Percentiles rank a stretch among this genome's conserved stretches.
Evolutionary conservation across 2,888 invertebrate species (phyloP).

Genomic region (Pseudanteris insignis): DNA sequence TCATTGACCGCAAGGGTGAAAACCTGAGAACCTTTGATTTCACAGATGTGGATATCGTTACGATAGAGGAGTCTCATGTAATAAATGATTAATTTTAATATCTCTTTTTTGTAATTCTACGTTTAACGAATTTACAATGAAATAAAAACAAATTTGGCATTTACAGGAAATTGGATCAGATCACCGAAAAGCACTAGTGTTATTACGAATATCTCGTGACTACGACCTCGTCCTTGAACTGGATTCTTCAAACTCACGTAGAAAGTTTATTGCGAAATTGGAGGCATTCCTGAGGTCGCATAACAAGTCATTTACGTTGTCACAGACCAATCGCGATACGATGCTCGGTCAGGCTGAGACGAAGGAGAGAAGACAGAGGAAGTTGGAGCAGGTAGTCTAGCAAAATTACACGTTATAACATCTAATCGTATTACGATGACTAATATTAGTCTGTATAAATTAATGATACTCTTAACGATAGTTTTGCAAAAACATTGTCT

Average conservation of each 20-base stretch:
- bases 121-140: too few species aligned
- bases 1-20: conserved; percentile 91
- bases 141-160: too few species aligned
- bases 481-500: too few species aligned
- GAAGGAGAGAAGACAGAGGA: conserved; percentile 89
- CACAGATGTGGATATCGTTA: conserved; percentile 78
- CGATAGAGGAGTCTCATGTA: conserved; percentile 91
- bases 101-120: too few species aligned
- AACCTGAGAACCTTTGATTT: conserved; percentile 85
- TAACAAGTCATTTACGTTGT: conserved; percentile 79
- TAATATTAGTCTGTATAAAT: too few species aligned
- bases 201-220: conserved; percentile 84
- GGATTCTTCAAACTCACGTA: conserved; percentile 80
- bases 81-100: too few species aligned
- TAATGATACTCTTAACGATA: too few species aligned
- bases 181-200: conserved; percentile 80
- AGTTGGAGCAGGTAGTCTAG: conserved; percentile 77
- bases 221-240: conserved; percentile 94
- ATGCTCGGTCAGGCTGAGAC: conserved; percentile 93
- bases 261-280: conserved; percentile 87
- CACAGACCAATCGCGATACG: conserved; percentile 79
- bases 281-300: conserved; percentile 85
- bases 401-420: too few species aligned
- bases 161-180: conserved; percentile 73
- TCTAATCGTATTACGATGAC: too few species aligned